Evolutionary conservation across 2,797 vertebrate species (phyloP), one percentile per base, ranked within the genome.

Genomic region (Enteromius viviparus): DNA sequence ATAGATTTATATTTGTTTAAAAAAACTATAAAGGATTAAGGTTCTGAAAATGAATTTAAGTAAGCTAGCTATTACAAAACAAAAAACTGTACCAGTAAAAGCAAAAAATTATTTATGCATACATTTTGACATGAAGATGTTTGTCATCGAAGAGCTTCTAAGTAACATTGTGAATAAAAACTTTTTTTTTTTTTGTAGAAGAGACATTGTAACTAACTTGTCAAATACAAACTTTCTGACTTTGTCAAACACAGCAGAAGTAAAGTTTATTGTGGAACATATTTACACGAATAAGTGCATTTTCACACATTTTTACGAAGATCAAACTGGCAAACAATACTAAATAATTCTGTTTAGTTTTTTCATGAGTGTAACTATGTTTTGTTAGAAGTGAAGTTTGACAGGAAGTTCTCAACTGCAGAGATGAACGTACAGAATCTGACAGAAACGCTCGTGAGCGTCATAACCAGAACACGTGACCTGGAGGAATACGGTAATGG

Each of bases 301-400:
- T 45, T 69, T 45, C 6, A 15, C n/a, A 45, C n/a, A 9, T 68
- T 68, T 68, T 12, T 12, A 68, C 34, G n/a, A 2, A 69, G n/a
- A 4, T 40, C n/a, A 23, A 15, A 70, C 2, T 26, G 0, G 12
- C 34, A 34, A 45, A 11, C 3, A 45, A 70, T 45, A 17, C 42
- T 15, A 47, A 47, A 26, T 4, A 15, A 42, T 29, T 32, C 29
- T 32, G 29, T 32, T 32, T 32, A 0, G 10, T 10, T 2, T 21
- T 21, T 51, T 17, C 9, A n/a, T 12, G 64, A 0, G 37, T 58
- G n/a, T 32, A 17, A 64, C 49, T 71, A 58, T 84, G 55, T 72
- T 15, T 84, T 53, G 26, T 23, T 85, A 88, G 87, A 83, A 29
- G 34, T 49, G n/a, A 74, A 86, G 15, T 51, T 86, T 47, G 75